phyloP scores from a whole-genome alignment of 2,888 invertebrate genomes.

The Hecatera dysodea region DNA sequence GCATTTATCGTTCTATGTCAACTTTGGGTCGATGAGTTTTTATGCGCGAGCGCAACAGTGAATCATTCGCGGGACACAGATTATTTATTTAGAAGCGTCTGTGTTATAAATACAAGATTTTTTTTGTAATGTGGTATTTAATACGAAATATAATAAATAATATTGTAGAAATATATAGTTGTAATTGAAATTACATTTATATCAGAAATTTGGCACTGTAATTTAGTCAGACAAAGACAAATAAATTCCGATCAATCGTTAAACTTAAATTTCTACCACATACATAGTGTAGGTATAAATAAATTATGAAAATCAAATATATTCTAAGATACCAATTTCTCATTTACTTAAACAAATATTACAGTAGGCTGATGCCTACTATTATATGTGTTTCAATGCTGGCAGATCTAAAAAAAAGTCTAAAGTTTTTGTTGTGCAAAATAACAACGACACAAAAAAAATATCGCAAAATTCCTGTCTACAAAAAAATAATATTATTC shows the following conservation, averaged over 20 bases:
- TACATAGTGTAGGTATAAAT: not conserved
- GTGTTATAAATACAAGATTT: no score
- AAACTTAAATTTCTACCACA: not conserved
- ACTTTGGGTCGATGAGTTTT: slow-evolving; percentile 81
- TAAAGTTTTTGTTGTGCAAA: no score
- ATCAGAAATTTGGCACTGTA: not conserved
- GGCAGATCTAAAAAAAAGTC: no score
- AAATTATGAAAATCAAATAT: not conserved
- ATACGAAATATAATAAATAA: not conserved
- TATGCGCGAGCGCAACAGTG: slow-evolving; percentile 76
- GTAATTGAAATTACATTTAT: not conserved
- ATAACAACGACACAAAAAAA: no score
- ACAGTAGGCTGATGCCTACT: no score
- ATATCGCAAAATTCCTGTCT: slow-evolving; percentile 3
- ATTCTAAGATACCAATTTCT: not conserved
- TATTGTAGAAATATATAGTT: no score
- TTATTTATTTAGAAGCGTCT: slow-evolving; percentile 55
- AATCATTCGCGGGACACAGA: slow-evolving; percentile 74
- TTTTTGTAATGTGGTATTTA: not conserved
- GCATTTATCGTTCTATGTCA: slow-evolving; percentile 86
- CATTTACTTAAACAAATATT: no score
- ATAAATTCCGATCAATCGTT: not conserved
- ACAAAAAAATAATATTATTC: slow-evolving; percentile 19
- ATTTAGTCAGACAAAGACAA: not conserved
- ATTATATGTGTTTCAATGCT: no score